Conservation (phyloP, 2,888 invertebrate genomes). For the Alviniconcha strummeri region DNA sequence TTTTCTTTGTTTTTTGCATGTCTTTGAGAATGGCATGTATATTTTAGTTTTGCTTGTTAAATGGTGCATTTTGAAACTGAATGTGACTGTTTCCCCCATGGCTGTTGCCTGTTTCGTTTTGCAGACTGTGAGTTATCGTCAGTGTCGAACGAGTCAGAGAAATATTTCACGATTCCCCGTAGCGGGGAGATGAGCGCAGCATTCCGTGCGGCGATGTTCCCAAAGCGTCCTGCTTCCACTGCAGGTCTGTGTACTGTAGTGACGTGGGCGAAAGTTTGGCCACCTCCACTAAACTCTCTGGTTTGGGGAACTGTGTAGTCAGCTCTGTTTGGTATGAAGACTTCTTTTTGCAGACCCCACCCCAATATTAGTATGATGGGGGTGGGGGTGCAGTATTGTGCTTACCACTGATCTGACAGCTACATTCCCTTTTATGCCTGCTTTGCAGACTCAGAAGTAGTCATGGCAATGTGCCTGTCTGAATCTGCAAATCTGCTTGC, state of each 20-base stretch:
- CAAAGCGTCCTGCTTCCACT: constrained; percentile 64
- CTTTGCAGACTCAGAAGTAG: too few species aligned
- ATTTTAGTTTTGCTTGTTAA: neutral
- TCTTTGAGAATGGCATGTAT: neutral
- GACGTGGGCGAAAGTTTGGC: neutral
- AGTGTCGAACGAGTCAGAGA: constrained; percentile 55
- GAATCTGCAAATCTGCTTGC: too few species aligned
- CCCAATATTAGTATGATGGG: too few species aligned
- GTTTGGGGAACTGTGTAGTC: too few species aligned
- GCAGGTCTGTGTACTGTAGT: constrained; percentile 56
- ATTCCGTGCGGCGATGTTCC: constrained; percentile 56
- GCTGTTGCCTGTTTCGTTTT: constrained; percentile 48
- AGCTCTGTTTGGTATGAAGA: too few species aligned
- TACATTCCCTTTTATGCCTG: too few species aligned
- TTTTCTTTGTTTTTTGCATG: neutral
- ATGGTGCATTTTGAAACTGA: constrained; percentile 12
- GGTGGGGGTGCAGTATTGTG: too few species aligned
- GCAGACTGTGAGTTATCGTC: constrained; percentile 58
- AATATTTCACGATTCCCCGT: constrained; percentile 68
- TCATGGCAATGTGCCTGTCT: too few species aligned
- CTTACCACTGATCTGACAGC: too few species aligned
- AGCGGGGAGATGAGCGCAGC: constrained; percentile 58
- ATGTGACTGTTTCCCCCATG: constrained; percentile 1
- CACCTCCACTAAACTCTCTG: neutral
- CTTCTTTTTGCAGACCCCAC: too few species aligned